Base-by-base conservation (phyloP, 2,888 invertebrate species). In the Microctonus brassicae region DNA sequence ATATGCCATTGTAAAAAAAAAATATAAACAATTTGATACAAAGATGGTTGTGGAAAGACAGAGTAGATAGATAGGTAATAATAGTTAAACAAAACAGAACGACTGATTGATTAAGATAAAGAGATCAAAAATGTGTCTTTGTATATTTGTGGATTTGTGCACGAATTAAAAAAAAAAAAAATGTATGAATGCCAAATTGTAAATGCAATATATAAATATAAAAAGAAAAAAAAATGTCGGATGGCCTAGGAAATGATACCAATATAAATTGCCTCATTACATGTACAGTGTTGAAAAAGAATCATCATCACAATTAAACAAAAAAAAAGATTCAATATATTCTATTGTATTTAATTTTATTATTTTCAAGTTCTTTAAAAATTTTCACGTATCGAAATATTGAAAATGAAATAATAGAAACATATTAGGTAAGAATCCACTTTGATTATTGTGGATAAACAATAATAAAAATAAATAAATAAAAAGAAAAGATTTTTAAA, bases 381-480 rank as follows among this genome's bases (percentile, higher is more conserved):
- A n/a, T n/a, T n/a, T n/a, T n/a, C 77, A 77, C 81, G 83, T 79
- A 58, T 47, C 17, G 47, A 47, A 47, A 47, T 47, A 47, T 47
- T 17, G 6, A 69, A 70, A 77, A 82, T 85, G 85, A 85, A 85
- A 85, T 85, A 84, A 85, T 84, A 85, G 85, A 85, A 85, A 85
- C 85, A 85, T 85, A 85, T 79, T 85, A 85, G 82, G 76, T 85
- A 85, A 85, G 85, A 77, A 77, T 63, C 62, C 62, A 72, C 69
- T 47, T n/a, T 17, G 65, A 60, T 61, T 67, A 42, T 65, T 65
- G 39, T 64, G 61, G 69, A 67, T 17, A n/a, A 47, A 47, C 47
- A 47, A 47, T 17, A 47, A 47, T 47, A 47, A 47, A 64, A 73
- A 69, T 62, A 57, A 68, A 68, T 65, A 60, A 39, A 53, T 60